phyloP scores from a whole-genome alignment of 2,888 invertebrate species.

The Ditylenchus weischeri region DNA sequence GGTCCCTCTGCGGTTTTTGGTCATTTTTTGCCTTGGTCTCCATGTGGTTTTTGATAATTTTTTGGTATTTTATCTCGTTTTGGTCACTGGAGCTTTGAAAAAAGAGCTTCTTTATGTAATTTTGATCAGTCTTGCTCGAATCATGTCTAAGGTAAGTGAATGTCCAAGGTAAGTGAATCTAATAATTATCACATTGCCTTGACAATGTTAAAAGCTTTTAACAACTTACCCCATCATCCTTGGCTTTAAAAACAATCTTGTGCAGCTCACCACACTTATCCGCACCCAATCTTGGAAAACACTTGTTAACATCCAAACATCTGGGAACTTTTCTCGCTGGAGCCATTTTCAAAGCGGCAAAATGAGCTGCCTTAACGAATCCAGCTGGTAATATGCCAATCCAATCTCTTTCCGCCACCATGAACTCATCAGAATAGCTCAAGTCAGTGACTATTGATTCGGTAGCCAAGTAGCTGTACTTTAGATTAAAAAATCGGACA shows the following conservation, averaged over 20 bases:
- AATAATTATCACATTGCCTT: too few relatives aligned
- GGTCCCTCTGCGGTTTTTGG: too few relatives aligned
- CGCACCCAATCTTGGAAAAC: not conserved
- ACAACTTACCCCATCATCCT: slow-evolving; percentile 11
- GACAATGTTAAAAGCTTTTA: too few relatives aligned
- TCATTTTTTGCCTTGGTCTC: too few relatives aligned
- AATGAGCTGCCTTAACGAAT: slow-evolving; percentile 16
- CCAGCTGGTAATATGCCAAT: slow-evolving; percentile 22
- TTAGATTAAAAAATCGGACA: slow-evolving; percentile 12
- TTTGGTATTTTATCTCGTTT: too few relatives aligned
- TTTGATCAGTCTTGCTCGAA: too few relatives aligned
- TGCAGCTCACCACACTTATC: slow-evolving; percentile 6
- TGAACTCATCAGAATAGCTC: slow-evolving; percentile 8
- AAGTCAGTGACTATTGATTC: slow-evolving; percentile 8
- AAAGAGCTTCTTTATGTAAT: too few relatives aligned
- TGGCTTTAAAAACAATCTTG: slow-evolving; percentile 20
- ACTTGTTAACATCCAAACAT: not conserved
- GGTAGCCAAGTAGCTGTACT: not conserved
- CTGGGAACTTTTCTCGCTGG: slow-evolving; percentile 11
- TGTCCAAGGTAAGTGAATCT: too few relatives aligned
- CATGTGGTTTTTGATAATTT: too few relatives aligned
- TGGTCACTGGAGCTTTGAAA: too few relatives aligned
- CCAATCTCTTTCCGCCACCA: slow-evolving; percentile 15
- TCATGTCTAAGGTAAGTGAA: too few relatives aligned
- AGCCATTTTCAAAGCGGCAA: slow-evolving; percentile 21